Evolutionary conservation across 2,797 vertebrate genomes (phyloP).

Genomic region (Bradypodion ventrale): DNA sequence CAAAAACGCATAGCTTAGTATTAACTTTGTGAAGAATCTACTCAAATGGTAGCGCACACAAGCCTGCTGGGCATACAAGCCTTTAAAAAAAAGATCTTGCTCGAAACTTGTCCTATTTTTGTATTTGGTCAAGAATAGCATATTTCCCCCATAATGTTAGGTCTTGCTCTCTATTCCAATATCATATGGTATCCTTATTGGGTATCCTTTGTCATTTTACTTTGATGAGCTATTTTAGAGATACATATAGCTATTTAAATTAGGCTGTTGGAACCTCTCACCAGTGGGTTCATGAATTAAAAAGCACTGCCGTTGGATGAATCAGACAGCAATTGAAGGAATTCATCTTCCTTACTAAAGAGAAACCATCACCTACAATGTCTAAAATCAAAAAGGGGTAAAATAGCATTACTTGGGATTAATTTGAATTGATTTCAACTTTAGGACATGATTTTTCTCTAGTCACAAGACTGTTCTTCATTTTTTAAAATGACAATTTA

Average conservation of each 20-base stretch:
- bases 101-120: not conserved
- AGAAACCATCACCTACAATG: not conserved
- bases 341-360: not conserved
- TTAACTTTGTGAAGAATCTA: not conserved
- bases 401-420: too few species aligned
- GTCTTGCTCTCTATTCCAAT: slow-evolving; percentile 5
- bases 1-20: not conserved
- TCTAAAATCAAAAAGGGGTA: not conserved
- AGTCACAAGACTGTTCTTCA: too few species aligned
- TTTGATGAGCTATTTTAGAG: not conserved
- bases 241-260: not conserved
- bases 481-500: not conserved
- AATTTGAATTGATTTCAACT: not conserved
- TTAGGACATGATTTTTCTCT: not conserved
- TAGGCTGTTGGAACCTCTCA: not conserved
- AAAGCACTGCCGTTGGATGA: not conserved
- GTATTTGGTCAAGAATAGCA: not conserved
- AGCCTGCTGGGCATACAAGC: not conserved
- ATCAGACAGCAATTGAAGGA: not conserved
- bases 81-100: not conserved
- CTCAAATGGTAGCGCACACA: not conserved
- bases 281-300: not conserved
- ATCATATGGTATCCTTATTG: not conserved
- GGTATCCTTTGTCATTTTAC: not conserved
- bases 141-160: not conserved